These are phyloP conservation scores for Psittacula echo DNA, from an alignment of 2,797 vertebrate species.

Conservation along the genomic window DNA sequence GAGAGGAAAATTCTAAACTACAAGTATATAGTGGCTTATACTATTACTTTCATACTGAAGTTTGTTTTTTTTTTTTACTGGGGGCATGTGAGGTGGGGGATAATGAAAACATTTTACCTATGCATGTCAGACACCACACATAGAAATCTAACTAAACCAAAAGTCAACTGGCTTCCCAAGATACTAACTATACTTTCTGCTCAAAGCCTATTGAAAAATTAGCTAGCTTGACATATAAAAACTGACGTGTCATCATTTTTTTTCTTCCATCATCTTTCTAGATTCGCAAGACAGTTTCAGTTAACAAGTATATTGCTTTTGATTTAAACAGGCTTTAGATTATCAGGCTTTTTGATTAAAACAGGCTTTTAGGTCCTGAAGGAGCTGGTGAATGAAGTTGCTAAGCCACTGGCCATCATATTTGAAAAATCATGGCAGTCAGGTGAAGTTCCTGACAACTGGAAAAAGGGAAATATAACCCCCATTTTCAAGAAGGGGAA, in stretches of 20 bases:
- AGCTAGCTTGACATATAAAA: background rate
- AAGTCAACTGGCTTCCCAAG: background rate
- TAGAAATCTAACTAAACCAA: background rate
- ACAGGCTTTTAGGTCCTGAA: no score
- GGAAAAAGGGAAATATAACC: no score
- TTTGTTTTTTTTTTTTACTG: background rate
- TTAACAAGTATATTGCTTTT: background rate
- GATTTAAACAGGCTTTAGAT: background rate
- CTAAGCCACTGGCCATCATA: no score
- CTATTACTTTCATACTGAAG: background rate
- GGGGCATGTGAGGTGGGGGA: background rate
- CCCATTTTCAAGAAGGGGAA: no score
- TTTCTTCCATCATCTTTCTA: background rate
- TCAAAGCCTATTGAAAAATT: background rate
- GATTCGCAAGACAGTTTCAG: background rate
- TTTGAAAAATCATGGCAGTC: no score
- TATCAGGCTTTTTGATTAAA: background rate
- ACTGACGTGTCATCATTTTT: background rate
- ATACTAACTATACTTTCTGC: background rate
- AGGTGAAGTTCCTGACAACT: no score
- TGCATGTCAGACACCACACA: background rate
- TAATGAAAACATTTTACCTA: background rate
- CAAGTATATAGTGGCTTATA: background rate
- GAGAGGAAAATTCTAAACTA: slow-evolving; percentile 21
- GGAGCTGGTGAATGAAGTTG: no score